These are phyloP conservation scores for Perca flavescens DNA, from an alignment of 2,113 vertebrate species.

Conservation along the genomic window DNA sequence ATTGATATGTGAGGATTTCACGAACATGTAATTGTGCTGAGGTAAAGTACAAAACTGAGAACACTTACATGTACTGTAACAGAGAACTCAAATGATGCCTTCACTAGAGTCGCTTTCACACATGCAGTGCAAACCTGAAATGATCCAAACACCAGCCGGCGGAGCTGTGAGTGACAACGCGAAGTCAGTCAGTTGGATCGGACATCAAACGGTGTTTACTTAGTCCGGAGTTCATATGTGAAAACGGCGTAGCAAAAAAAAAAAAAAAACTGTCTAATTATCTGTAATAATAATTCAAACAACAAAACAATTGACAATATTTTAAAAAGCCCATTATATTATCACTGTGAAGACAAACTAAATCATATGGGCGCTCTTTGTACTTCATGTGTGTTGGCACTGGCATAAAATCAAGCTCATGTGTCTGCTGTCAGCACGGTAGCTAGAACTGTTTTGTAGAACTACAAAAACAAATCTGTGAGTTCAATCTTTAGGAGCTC, in stretches of 20 bases:
- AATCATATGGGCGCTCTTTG: constrained; percentile 37
- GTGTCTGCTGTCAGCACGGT: neutral
- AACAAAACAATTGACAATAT: neutral
- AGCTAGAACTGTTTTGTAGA: too few relatives aligned
- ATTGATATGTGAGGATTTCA: constrained; percentile 8
- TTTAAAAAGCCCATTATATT: constrained; percentile 17
- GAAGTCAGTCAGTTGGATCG: too few relatives aligned
- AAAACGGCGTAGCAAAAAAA: too few relatives aligned
- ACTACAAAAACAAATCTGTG: constrained; percentile 19
- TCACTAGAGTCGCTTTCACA: neutral
- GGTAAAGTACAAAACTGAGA: constrained; percentile 41
- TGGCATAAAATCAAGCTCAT: constrained; percentile 13
- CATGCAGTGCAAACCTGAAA: too few relatives aligned
- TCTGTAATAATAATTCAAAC: neutral
- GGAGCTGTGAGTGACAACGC: too few relatives aligned
- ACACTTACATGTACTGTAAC: neutral
- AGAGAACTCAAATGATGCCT: neutral
- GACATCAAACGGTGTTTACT: too few relatives aligned
- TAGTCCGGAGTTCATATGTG: too few relatives aligned
- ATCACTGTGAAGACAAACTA: constrained; percentile 32
- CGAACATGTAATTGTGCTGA: constrained; percentile 9
- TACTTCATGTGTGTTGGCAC: constrained; percentile 51
- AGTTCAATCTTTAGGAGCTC: neutral
- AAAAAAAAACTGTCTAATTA: neutral
- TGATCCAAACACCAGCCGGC: too few relatives aligned